Base-by-base conservation (phyloP, 2,888 invertebrate genomes). In the Apamea crenata region DNA sequence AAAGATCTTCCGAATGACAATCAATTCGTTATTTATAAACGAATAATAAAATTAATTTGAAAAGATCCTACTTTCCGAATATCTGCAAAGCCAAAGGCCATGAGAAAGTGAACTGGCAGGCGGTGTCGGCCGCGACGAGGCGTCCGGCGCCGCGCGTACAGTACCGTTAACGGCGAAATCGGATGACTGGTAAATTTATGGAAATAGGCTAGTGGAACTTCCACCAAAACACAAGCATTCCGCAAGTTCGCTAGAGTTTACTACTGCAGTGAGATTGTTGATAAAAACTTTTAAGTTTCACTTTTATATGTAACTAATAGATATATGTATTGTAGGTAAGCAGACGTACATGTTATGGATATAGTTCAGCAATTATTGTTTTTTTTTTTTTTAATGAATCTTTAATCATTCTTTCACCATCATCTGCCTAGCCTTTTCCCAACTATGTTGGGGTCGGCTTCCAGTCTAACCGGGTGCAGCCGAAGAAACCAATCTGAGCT, bases 121-220 rank as follows among this genome's bases (percentile, higher is more conserved):
- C 61, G 75, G 69, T 70, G 74, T 47, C 65, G 68, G 84, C 85
- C 86, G 87, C 83, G 80, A 77, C 80, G 86, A 80, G 74, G 81
- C 83, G 82, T 83, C 82, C 72, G 84, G 68, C 81, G 79, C 82
- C 78, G 66, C 80, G 84, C 66, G 74, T 40, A 84, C 80, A 83
- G 92, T 95, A 96, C 96, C 96, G 96, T 96, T 96, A 96, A 82
- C 93, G 87, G 95, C 95, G 95, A 96, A 95, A 95, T 94, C 95
- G 91, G 92, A 93, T 93, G 93, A 93, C 94, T 92, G 90, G 92
- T 92, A 88, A 92, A 92, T 93, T 92, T 92, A 92, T 93, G 94
- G 90, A 95, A 94, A 95, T 92, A 89, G 95, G 96, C 92, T 92
- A 96, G 93, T 95, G 93, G 91, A 92, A 94, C 89, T 88, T 88